These are phyloP conservation scores for Zeuzera pyrina DNA, from an alignment of 2,888 invertebrate genomes.

Conservation along the genomic window DNA sequence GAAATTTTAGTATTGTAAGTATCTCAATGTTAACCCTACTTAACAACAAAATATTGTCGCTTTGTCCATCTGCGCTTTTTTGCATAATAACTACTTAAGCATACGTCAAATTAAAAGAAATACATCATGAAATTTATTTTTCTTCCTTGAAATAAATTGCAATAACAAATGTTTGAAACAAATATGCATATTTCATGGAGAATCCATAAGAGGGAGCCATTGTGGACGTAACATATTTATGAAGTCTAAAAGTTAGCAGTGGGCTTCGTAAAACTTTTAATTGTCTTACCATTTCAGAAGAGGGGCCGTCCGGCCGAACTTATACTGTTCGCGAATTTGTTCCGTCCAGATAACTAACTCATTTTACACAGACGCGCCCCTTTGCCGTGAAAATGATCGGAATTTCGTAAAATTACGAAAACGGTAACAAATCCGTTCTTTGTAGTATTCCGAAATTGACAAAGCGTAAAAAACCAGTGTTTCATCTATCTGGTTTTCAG, in stretches of 20 bases:
- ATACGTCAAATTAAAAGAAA: neutral
- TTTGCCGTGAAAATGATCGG: conserved; percentile 1
- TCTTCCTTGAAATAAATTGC: neutral
- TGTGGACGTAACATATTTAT: conserved; percentile 23
- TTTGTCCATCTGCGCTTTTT: no score
- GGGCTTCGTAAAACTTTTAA: conserved; percentile 29
- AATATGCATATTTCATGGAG: neutral
- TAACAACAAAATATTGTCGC: no score
- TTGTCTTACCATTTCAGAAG: conserved; percentile 39
- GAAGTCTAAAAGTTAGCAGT: conserved; percentile 25
- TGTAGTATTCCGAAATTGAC: no score
- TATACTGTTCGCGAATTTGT: conserved; percentile 18
- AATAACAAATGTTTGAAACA: neutral
- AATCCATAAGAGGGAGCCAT: neutral
- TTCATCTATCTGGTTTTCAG: neutral
- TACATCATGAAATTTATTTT: neutral
- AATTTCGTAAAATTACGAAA: neutral
- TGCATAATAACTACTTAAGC: no score
- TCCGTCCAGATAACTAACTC: conserved; percentile 11
- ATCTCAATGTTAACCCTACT: no score
- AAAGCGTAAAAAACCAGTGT: no score
- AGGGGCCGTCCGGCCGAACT: conserved; percentile 22
- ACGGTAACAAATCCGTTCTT: neutral
- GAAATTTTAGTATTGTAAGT: no score
- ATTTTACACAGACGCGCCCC: conserved; percentile 7